phyloP scores from a whole-genome alignment of 1,140 invertebrate genomes.

The Triops longicaudatus region DNA sequence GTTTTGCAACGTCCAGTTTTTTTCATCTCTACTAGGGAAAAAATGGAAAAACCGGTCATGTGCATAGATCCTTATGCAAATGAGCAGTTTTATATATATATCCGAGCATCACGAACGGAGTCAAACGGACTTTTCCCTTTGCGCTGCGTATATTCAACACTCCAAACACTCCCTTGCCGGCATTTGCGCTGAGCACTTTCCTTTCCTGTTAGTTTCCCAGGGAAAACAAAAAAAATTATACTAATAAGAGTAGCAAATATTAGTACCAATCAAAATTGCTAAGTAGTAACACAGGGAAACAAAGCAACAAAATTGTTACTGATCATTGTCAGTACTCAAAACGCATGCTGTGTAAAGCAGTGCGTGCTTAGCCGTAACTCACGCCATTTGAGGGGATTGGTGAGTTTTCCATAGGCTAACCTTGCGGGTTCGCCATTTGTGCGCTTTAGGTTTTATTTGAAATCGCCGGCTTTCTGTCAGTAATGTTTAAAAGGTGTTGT shows the following conservation, averaged over 20 bases:
- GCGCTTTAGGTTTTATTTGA: too few species aligned
- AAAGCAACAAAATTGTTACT: too few species aligned
- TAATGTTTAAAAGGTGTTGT: too few species aligned
- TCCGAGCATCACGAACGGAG: slow-evolving; percentile 6
- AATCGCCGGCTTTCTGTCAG: too few species aligned
- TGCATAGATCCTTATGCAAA: slow-evolving; percentile 1
- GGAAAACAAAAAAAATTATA: background rate
- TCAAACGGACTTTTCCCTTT: background rate
- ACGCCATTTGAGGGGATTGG: too few species aligned
- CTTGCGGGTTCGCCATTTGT: too few species aligned
- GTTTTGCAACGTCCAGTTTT: background rate
- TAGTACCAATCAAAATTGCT: too few species aligned
- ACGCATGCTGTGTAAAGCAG: too few species aligned
- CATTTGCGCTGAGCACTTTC: background rate
- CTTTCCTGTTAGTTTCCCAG: background rate
- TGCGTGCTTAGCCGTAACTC: too few species aligned
- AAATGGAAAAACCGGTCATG: background rate
- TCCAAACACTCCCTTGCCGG: background rate
- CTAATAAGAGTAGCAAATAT: background rate
- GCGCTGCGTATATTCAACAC: background rate
- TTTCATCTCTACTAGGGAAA: background rate
- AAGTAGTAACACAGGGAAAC: too few species aligned
- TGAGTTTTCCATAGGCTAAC: too few species aligned
- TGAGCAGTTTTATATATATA: background rate
- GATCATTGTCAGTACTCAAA: too few species aligned